These are phyloP conservation scores for Hipparchia sbordonii DNA, from an alignment of 2,888 invertebrate species.

Conservation along the genomic window DNA sequence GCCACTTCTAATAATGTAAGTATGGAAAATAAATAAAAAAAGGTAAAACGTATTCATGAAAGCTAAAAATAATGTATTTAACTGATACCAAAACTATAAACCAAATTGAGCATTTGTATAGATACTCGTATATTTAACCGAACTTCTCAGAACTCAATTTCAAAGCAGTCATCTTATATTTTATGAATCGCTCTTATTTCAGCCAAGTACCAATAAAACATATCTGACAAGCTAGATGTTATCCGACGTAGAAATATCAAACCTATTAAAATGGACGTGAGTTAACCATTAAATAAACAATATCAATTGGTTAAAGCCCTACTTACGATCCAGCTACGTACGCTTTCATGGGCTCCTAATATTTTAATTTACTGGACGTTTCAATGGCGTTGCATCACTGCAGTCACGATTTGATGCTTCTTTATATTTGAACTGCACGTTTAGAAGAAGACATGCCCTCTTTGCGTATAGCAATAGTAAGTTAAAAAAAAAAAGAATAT, in stretches of 20 bases:
- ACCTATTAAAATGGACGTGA: slow-evolving; percentile 32
- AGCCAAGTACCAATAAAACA: slow-evolving; percentile 9
- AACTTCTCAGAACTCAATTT: neutral
- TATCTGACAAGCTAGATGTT: slow-evolving; percentile 22
- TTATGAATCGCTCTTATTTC: neutral
- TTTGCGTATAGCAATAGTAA: neutral
- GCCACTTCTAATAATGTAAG: too few relatives aligned
- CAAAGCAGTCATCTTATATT: neutral
- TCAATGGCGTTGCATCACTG: slow-evolving; percentile 37
- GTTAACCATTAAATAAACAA: slow-evolving; percentile 32
- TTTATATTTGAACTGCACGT: neutral
- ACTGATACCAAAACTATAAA: too few relatives aligned
- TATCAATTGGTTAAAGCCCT: slow-evolving; percentile 35
- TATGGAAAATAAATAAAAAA: too few relatives aligned
- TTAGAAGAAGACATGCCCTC: neutral
- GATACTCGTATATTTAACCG: neutral
- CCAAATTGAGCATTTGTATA: too few relatives aligned
- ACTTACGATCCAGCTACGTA: slow-evolving; percentile 29
- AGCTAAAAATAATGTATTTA: too few relatives aligned
- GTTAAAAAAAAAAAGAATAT: too few relatives aligned
- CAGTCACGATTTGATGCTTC: slow-evolving; percentile 38
- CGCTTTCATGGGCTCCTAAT: slow-evolving; percentile 35
- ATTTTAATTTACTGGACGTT: slow-evolving; percentile 38
- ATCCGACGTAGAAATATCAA: slow-evolving; percentile 25
- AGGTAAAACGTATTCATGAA: too few relatives aligned